Conservation (phyloP, 2,113 vertebrate species). For the Opisthocomus hoazin region DNA sequence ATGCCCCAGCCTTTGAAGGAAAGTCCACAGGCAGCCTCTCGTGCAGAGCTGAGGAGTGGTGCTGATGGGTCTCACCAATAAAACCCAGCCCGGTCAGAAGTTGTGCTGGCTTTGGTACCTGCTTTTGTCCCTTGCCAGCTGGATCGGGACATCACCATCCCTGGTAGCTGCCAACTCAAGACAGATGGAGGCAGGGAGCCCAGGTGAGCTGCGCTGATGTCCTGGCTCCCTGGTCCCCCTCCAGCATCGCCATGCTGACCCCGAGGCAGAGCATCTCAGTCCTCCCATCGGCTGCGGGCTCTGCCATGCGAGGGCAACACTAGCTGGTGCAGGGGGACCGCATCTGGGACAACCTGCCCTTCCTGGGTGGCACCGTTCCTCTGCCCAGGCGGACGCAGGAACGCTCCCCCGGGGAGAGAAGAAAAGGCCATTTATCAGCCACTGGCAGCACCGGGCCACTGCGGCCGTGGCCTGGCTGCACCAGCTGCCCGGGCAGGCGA, state of each 20-base stretch:
- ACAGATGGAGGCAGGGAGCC: neutral
- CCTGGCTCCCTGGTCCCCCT: rapidly evolving
- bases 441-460: neutral
- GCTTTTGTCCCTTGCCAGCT: neutral
- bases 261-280: neutral
- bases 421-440: neutral
- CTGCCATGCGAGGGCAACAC: neutral
- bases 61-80: rapidly evolving
- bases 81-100: neutral
- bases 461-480: rapidly evolving
- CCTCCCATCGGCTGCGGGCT: rapidly evolving
- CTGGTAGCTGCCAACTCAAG: neutral
- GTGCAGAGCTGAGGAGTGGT: neutral
- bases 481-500: neutral
- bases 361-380: neutral
- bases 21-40: rapidly evolving
- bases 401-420: neutral
- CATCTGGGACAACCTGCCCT: neutral
- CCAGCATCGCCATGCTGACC: rapidly evolving
- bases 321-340: rapidly evolving
- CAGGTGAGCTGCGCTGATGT: rapidly evolving
- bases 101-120: neutral
- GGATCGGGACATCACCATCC: rapidly evolving
- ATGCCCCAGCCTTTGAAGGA: neutral
- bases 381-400: neutral